Conservation (phyloP, 2,888 invertebrate species). For the Luperina nickerlii region DNA sequence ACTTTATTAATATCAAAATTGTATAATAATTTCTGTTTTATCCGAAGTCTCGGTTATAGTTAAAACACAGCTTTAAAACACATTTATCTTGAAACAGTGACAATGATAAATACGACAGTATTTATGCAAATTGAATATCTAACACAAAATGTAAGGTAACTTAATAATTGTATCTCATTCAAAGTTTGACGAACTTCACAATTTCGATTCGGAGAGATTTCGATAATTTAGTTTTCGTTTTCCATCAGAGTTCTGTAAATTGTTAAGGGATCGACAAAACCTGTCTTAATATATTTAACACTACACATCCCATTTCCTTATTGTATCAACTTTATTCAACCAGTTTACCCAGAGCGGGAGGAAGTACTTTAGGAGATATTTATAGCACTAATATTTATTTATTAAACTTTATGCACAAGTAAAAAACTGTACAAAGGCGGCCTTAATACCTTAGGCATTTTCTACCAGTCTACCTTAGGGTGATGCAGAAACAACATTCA, state of each 20-base stretch:
- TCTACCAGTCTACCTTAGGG: too few species aligned
- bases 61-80: conserved; percentile 34
- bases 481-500: too few species aligned
- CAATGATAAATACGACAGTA: conserved; percentile 36
- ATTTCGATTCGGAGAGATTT: conserved; percentile 23
- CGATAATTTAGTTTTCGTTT: conserved; percentile 31
- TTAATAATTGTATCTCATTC: conserved; percentile 61
- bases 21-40: conserved; percentile 7
- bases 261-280: conserved; percentile 17
- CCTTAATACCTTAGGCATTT: too few species aligned
- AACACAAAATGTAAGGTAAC: conserved; percentile 52
- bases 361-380: not conserved
- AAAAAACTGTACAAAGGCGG: too few species aligned
- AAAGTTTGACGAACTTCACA: conserved; percentile 55
- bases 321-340: not conserved
- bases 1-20: conserved; percentile 2
- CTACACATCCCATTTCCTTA: not conserved
- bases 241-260: conserved; percentile 24
- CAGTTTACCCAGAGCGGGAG: too few species aligned
- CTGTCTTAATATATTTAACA: conserved; percentile 8
- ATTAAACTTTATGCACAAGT: too few species aligned
- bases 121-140: conserved; percentile 66
- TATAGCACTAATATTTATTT: too few species aligned
- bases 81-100: conserved; percentile 28
- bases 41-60: not conserved